These are phyloP conservation scores for Timema cristinae DNA, from an alignment of 2,888 invertebrate species.

Conservation along the genomic window DNA sequence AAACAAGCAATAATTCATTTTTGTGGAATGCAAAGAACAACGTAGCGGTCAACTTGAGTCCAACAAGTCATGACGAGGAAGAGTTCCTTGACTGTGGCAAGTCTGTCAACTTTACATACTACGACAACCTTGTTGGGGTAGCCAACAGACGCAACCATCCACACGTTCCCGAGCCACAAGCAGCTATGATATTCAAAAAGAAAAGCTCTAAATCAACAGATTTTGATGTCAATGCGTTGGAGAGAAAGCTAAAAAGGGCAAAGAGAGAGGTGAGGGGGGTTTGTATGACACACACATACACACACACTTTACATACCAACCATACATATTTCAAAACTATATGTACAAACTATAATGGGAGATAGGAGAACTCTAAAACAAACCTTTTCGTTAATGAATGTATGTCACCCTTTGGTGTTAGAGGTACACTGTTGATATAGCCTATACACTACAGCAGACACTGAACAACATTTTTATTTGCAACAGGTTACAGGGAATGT, in stretches of 20 bases:
- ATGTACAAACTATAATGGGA: too few relatives aligned
- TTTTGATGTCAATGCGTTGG: conserved; percentile 69
- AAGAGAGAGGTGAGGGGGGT: conserved; percentile 58
- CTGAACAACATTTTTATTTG: too few relatives aligned
- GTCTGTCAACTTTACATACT: conserved; percentile 82
- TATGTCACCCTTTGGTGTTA: too few relatives aligned
- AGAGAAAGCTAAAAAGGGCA: conserved; percentile 69
- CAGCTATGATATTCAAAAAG: conserved; percentile 71
- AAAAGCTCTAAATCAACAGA: conserved; percentile 57
- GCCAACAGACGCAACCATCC: conserved; percentile 79
- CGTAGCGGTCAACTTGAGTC: conserved; percentile 19
- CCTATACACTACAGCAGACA: too few relatives aligned
- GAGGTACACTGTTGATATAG: too few relatives aligned
- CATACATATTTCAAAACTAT: too few relatives aligned
- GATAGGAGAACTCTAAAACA: too few relatives aligned
- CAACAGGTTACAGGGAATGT: too few relatives aligned
- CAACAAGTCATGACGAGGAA: conserved; percentile 26
- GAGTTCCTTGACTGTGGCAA: conserved; percentile 70
- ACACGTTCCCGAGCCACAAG: conserved; percentile 79
- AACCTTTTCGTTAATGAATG: too few relatives aligned
- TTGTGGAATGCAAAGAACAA: conserved; percentile 21
- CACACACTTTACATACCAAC: too few relatives aligned
- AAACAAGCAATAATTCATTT: too few relatives aligned
- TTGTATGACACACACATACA: too few relatives aligned
- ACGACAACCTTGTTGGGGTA: conserved; percentile 82